These are phyloP conservation scores for Merops nubicus DNA, from an alignment of 2,113 vertebrate genomes.

Conservation along the genomic window DNA sequence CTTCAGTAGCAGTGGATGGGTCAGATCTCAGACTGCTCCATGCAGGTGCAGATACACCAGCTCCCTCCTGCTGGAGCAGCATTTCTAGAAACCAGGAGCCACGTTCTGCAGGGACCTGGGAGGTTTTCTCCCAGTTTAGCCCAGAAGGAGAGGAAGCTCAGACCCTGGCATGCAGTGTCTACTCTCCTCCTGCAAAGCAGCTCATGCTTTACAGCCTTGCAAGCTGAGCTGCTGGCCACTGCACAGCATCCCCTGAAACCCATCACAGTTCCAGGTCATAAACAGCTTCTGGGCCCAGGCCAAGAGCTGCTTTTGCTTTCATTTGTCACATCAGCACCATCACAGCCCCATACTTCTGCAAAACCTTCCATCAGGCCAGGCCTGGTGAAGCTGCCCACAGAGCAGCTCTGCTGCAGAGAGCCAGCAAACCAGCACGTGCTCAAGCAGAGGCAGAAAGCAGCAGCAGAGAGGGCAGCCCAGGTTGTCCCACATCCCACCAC, in stretches of 20 bases:
- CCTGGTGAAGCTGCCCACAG: background rate
- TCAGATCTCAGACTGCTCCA: background rate
- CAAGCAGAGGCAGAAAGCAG: background rate
- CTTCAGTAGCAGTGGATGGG: background rate
- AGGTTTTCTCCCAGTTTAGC: background rate
- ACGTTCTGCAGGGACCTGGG: background rate
- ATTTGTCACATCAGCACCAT: background rate
- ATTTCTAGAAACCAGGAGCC: background rate
- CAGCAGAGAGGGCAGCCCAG: background rate
- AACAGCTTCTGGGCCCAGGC: background rate
- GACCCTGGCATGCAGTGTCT: background rate
- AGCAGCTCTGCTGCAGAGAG: background rate
- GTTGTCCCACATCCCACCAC: background rate
- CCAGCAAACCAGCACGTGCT: fast-evolving
- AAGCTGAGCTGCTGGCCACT: background rate
- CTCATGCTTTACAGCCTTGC: background rate
- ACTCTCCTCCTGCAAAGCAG: background rate
- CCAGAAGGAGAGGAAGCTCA: background rate
- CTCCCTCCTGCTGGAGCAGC: background rate
- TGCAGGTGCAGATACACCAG: background rate
- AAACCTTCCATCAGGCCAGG: background rate
- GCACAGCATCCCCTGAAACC: background rate
- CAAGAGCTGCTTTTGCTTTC: background rate
- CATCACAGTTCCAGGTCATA: background rate
- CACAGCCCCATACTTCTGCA: background rate